Evolutionary conservation across 2,888 invertebrate species (phyloP), one percentile per base, ranked within the genome.

Genomic region (Macrophya annulata): DNA sequence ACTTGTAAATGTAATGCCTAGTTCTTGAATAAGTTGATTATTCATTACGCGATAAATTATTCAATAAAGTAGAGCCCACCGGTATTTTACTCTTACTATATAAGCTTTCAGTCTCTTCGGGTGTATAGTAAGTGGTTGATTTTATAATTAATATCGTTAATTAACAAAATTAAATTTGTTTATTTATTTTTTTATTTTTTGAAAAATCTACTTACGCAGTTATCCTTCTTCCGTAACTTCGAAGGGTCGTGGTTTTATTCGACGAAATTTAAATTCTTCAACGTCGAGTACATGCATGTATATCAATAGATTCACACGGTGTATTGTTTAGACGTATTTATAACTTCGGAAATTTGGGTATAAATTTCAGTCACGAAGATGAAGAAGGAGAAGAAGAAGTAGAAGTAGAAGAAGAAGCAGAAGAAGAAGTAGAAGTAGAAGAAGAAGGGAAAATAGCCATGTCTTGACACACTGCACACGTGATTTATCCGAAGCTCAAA

Each of bases 1-100:
- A 68, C 68, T 68, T 68, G 68, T 68, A 68, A 6, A 68, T 68
- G 37, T 15, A 68, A 68, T 68, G 68, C 37, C 68, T 31, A 37
- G 31, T 37, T 37, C 68, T 15, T 37, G 68, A 37, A 68, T 68
- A 68, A 68, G 37, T 15, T 37, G 37, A 68, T 68, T 68, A 68
- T 68, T 68, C 68, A 68, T 68, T 37, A 68, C 68, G 68, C 37
- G 15, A 4, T 37, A 68, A 68, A 68, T 68, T 68, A 68, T 68
- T 68, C 68, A 68, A 68, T 68, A 62, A 62, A 62, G 3, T 48
- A 4, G 12, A 48, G 10, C 1, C 62, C 12, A 3, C 8, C 3
- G 10, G 62, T 21, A 62, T 62, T 25, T 62, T 25, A 25, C 21
- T 62, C 48, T 1, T 12, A 21, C 4, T 25, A 21, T 25, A 62